phyloP scores from a whole-genome alignment of 2,888 invertebrate genomes.

The Microplitis deprimator region DNA sequence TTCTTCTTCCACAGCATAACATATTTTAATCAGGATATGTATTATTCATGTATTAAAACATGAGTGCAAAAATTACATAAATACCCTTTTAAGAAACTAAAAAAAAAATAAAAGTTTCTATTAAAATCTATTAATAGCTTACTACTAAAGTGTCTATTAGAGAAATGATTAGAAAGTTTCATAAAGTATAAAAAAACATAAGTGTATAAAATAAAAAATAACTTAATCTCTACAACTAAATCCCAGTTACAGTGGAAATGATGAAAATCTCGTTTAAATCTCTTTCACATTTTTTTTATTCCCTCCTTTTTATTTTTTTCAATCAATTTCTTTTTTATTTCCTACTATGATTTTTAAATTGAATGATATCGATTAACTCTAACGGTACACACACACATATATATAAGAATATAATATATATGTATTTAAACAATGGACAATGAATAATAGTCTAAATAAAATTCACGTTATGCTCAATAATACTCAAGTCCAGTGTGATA shows the following conservation, averaged over 20 bases:
- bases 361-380: constrained; percentile 4
- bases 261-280: neutral
- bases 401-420: neutral
- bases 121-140: neutral
- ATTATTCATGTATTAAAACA: neutral
- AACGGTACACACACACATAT: neutral
- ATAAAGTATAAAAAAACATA: neutral
- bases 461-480: constrained; percentile 10
- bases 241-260: neutral
- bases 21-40: neutral
- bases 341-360: neutral
- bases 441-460: constrained; percentile 1
- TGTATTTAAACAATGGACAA: neutral
- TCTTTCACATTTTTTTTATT: neutral
- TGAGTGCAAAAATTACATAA: neutral
- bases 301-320: neutral
- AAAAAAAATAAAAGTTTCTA: neutral
- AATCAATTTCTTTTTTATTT: neutral
- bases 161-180: neutral
- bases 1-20: neutral
- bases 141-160: neutral
- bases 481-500: neutral
- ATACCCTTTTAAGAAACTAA: no score
- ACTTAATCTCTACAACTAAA: neutral
- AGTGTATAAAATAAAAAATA: neutral